phyloP scores from a whole-genome alignment of 2,113 vertebrate genomes.

The Ailuropoda melanoleuca region DNA sequence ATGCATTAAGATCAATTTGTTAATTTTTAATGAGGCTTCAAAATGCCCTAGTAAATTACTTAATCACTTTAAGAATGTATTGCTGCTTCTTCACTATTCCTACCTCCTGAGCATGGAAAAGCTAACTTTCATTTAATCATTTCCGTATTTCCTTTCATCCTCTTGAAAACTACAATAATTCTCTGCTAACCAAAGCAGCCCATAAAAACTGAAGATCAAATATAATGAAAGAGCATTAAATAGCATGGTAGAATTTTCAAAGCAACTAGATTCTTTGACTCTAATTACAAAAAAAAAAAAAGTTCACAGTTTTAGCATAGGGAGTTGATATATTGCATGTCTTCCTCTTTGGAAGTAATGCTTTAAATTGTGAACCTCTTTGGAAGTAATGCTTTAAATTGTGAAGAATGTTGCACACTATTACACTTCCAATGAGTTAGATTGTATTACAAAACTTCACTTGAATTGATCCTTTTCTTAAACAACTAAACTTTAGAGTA shows the following conservation, averaged over 20 bases:
- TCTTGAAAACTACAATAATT: constrained; percentile 55
- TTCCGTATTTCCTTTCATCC: constrained; percentile 52
- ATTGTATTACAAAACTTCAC: background rate
- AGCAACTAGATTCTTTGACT: constrained; percentile 54
- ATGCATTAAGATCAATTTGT: constrained; percentile 56
- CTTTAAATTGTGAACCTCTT: background rate
- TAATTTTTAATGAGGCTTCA: constrained; percentile 66
- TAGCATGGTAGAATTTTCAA: constrained; percentile 71
- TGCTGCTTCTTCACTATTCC: constrained; percentile 34
- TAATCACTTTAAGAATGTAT: background rate
- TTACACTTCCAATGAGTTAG: background rate
- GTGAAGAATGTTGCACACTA: background rate
- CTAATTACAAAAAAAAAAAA: background rate
- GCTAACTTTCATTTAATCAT: constrained; percentile 66
- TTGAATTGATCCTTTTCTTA: background rate
- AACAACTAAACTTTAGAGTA: background rate
- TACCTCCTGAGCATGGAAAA: constrained; percentile 24
- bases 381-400: background rate
- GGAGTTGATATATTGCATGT: background rate
- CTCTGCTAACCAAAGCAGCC: constrained; percentile 65
- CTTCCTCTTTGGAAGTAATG: background rate
- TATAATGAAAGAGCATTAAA: constrained; percentile 42
- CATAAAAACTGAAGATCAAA: constrained; percentile 72
- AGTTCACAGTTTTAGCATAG: background rate
- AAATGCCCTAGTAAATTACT: constrained; percentile 32